These are phyloP conservation scores for Nettapus auritus DNA, from an alignment of 2,113 vertebrate genomes.

Conservation along the genomic window DNA sequence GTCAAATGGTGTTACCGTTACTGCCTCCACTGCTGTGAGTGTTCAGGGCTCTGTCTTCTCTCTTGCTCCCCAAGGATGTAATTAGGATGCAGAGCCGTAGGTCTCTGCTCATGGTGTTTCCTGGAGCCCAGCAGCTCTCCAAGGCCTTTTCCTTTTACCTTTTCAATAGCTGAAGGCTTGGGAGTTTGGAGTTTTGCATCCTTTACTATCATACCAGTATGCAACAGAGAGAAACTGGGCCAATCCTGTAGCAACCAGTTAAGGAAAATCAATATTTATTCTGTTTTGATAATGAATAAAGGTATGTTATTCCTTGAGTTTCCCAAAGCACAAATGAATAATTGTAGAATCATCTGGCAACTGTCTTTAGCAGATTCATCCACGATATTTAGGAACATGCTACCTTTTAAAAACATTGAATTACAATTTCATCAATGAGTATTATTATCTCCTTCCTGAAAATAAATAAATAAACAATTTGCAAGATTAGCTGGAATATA, in stretches of 20 bases:
- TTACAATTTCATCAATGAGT: neutral
- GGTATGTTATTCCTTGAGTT: neutral
- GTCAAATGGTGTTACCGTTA: neutral
- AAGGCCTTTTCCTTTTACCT: neutral
- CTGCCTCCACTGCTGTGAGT: neutral
- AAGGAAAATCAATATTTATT: neutral
- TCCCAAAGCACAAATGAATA: neutral
- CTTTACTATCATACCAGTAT: neutral
- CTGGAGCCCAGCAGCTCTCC: constrained; percentile 20
- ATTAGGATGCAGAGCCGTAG: neutral
- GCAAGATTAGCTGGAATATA: neutral
- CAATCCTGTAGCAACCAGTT: fast-evolving
- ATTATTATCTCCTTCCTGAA: neutral
- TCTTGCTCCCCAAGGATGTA: constrained; percentile 25
- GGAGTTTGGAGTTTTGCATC: neutral
- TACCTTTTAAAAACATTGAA: neutral
- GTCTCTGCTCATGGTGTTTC: neutral
- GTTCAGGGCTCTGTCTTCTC: neutral
- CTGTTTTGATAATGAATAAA: neutral
- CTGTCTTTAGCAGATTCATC: neutral
- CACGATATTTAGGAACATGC: neutral
- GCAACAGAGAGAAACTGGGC: neutral
- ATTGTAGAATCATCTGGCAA: neutral
- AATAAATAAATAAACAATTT: neutral
- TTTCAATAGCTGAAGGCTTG: neutral